phyloP scores from a whole-genome alignment of 2,797 vertebrate species.

The Mallotus villosus region DNA sequence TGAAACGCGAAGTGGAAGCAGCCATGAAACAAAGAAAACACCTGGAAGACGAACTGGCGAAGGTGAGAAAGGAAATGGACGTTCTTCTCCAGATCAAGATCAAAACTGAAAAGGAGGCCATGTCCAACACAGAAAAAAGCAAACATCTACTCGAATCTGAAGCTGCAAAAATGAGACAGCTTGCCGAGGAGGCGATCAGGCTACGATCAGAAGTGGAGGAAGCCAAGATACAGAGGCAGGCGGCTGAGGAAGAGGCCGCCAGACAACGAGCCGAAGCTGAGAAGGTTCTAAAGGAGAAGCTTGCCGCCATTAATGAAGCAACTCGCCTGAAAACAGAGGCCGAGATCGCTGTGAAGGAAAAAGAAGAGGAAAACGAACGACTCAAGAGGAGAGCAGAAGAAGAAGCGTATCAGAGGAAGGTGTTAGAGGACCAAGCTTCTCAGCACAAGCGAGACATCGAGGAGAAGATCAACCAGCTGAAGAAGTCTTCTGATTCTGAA shows the following conservation, averaged over 20 bases:
- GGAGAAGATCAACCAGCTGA: conserved; percentile 87
- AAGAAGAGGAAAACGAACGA: conserved; percentile 93
- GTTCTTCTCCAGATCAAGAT: conserved; percentile 83
- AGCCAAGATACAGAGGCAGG: conserved; percentile 88
- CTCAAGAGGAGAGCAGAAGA: conserved; percentile 92
- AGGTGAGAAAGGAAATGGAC: conserved; percentile 90
- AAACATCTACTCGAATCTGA: conserved; percentile 92
- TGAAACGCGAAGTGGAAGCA: conserved; percentile 84
- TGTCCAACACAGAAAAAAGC: conserved; percentile 87
- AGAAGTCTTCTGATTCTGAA: conserved; percentile 84
- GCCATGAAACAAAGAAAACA: conserved; percentile 83
- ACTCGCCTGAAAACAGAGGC: conserved; percentile 88
- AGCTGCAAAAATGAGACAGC: conserved; percentile 85
- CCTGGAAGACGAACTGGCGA: conserved; percentile 89
- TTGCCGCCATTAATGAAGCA: conserved; percentile 88
- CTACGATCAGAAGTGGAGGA: conserved; percentile 87
- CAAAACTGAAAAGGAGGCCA: conserved; percentile 84
- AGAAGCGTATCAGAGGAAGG: conserved; percentile 90
- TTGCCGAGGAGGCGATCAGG: conserved; percentile 89
- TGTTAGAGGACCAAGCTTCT: conserved; percentile 90
- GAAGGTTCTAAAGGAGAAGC: conserved; percentile 91
- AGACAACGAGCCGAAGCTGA: conserved; percentile 89
- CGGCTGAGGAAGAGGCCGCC: conserved; percentile 87
- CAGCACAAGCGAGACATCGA: conserved; percentile 92
- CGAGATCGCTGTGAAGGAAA: conserved; percentile 90